A percentile compares a stretch with the other conserved stretches of the same genome.
Conservation (phyloP, 2,888 invertebrate species). For the Gibbula magus region DNA sequence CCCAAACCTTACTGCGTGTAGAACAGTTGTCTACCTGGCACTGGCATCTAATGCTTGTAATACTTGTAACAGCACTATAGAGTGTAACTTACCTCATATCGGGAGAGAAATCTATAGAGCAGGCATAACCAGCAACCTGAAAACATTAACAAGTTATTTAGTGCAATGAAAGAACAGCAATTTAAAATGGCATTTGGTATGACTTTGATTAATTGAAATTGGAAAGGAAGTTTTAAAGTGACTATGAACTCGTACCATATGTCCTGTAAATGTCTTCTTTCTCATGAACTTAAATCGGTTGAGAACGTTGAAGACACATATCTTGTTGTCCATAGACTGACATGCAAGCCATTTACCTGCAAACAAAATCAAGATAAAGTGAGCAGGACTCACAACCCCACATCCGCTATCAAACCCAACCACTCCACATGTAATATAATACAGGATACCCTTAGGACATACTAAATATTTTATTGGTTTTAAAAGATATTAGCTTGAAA, state of each 20-base stretch:
- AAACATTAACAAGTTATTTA: constrained; percentile 29
- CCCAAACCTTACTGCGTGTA: too few species aligned
- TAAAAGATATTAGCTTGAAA: too few species aligned
- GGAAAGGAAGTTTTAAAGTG: background rate
- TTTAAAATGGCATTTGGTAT: too few species aligned
- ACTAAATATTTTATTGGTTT: too few species aligned
- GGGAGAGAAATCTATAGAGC: constrained; percentile 96
- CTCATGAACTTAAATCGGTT: constrained; percentile 98
- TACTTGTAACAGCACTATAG: too few species aligned
- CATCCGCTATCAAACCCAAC: too few species aligned
- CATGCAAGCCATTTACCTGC: constrained; percentile 97
- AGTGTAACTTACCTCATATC: constrained; percentile 96
- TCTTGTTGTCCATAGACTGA: constrained; percentile 99
- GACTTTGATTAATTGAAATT: background rate
- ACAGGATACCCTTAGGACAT: too few species aligned
- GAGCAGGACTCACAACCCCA: too few species aligned
- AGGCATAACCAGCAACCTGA: constrained; percentile 94
- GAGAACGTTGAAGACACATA: constrained; percentile 96
- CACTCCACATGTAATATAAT: too few species aligned
- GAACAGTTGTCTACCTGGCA: too few species aligned
- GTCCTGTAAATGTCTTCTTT: constrained; percentile 97
- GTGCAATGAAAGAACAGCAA: too few species aligned
- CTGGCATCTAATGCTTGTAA: too few species aligned
- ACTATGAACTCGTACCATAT: constrained; percentile 83
- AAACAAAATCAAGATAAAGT: constrained; percentile 37